These are phyloP conservation scores for Acropora yongei DNA, from an alignment of 64 coral and sea anemone genomes.

Conservation along the genomic window DNA sequence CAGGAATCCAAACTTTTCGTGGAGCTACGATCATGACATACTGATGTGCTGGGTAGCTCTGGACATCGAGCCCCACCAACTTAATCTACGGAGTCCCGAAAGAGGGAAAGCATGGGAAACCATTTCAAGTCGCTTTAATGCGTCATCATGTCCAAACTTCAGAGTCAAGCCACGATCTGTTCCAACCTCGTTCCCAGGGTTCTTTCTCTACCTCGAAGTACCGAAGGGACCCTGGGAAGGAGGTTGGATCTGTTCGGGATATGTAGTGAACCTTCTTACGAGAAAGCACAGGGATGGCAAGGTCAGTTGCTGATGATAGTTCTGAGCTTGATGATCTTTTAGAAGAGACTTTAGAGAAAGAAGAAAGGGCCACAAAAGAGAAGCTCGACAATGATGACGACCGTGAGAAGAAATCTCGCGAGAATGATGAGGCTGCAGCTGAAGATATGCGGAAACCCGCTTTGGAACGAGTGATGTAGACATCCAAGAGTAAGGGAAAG, in stretches of 20 bases:
- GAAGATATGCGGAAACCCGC: background rate
- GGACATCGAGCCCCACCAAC: background rate
- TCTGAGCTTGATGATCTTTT: background rate
- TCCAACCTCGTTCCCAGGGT: background rate
- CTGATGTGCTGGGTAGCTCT: background rate
- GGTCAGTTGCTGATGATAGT: background rate
- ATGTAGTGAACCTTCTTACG: background rate
- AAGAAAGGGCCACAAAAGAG: background rate
- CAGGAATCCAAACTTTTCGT: background rate
- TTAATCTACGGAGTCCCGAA: background rate
- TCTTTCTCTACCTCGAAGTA: too few species aligned
- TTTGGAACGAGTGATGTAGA: background rate
- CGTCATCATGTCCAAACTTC: background rate
- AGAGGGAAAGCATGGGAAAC: background rate
- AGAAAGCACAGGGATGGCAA: background rate
- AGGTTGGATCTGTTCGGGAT: background rate
- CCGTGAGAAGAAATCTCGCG: background rate
- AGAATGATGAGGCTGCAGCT: conserved; percentile 7
- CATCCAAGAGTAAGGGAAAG: background rate
- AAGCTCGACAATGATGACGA: conserved; percentile 1
- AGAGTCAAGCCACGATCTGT: conserved; percentile 7
- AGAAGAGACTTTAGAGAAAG: conserved; percentile 13
- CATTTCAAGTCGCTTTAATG: background rate
- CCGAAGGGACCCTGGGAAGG: too few species aligned
- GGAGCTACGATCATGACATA: background rate